A percentile compares a stretch with the other conserved stretches of the same genome.
Evolutionary conservation across 2,888 invertebrate species (phyloP).

Genomic region (Agonopterix alstromeriana): DNA sequence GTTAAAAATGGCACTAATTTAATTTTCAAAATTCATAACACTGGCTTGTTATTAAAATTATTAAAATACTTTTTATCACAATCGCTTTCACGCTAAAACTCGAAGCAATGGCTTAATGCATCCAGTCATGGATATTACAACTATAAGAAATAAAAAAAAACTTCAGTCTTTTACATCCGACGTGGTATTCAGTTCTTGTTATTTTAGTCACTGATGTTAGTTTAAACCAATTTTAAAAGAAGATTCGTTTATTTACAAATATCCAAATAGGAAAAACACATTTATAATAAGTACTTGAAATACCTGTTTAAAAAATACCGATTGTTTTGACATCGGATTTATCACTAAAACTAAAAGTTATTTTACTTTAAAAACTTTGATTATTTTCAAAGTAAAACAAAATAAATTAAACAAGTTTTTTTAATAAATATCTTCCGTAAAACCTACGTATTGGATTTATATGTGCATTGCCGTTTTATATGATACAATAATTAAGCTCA

Average conservation of each 20-base stretch:
- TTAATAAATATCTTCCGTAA: constrained; percentile 54
- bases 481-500: constrained; percentile 37
- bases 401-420: constrained; percentile 38
- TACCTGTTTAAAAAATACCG: constrained; percentile 40
- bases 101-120: constrained; percentile 42
- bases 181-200: constrained; percentile 32
- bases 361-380: constrained; percentile 37
- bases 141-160: constrained; percentile 50
- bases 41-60: constrained; percentile 39
- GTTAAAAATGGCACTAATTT: constrained; percentile 53
- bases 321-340: constrained; percentile 48
- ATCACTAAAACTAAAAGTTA: constrained; percentile 39
- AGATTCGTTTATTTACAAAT: constrained; percentile 16
- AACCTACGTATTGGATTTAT: constrained; percentile 39
- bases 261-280: constrained; percentile 15
- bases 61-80: constrained; percentile 70
- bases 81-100: constrained; percentile 52
- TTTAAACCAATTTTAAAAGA: constrained; percentile 3
- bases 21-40: constrained; percentile 28
- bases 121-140: constrained; percentile 56
- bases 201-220: constrained; percentile 12
- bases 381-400: constrained; percentile 42
- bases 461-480: constrained; percentile 32
- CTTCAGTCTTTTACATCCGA: constrained; percentile 68
- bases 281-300: constrained; percentile 17